A percentile compares a stretch with the other conserved stretches of the same genome.
phyloP scores from a whole-genome alignment of 2,797 vertebrate species.

The Dicrostonyx torquatus region DNA sequence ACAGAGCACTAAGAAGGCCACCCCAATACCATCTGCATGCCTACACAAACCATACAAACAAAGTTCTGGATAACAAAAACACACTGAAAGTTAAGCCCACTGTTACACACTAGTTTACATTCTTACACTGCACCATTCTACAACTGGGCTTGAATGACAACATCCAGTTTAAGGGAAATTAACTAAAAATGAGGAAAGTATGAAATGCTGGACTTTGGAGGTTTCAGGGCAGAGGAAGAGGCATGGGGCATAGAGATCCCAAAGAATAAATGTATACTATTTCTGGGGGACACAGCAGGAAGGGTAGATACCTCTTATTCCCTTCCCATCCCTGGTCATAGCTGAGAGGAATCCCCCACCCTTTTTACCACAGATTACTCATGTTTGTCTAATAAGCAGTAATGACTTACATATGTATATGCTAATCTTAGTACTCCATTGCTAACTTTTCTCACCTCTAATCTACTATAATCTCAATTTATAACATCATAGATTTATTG shows the following conservation, averaged over 20 bases:
- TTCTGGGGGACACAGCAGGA: not conserved
- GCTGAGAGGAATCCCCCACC: not conserved
- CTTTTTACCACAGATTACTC: not conserved
- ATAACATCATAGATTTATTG: not conserved
- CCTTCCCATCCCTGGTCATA: not conserved
- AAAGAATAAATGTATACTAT: not conserved
- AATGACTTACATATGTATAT: not conserved
- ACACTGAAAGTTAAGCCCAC: not conserved
- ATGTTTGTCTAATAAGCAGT: not conserved
- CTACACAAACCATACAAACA: constrained; percentile 28
- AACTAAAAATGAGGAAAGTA: not conserved
- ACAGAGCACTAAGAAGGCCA: not conserved
- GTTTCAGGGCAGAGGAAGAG: not conserved
- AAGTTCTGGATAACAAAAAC: constrained; percentile 1
- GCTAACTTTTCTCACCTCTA: constrained; percentile 9
- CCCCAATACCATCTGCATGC: not conserved
- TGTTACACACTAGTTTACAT: not conserved
- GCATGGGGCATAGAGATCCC: not conserved
- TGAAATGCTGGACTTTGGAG: not conserved
- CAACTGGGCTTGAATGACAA: constrained; percentile 10
- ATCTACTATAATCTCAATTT: constrained; percentile 39
- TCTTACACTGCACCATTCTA: not conserved
- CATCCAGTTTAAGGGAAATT: not conserved
- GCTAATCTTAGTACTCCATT: constrained; percentile 34
- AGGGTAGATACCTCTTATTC: not conserved